A percentile compares a stretch with the other conserved stretches of the same genome.
Evolutionary conservation across 2,113 vertebrate genomes (phyloP).

Genomic region (Cebidichthys violaceus): DNA sequence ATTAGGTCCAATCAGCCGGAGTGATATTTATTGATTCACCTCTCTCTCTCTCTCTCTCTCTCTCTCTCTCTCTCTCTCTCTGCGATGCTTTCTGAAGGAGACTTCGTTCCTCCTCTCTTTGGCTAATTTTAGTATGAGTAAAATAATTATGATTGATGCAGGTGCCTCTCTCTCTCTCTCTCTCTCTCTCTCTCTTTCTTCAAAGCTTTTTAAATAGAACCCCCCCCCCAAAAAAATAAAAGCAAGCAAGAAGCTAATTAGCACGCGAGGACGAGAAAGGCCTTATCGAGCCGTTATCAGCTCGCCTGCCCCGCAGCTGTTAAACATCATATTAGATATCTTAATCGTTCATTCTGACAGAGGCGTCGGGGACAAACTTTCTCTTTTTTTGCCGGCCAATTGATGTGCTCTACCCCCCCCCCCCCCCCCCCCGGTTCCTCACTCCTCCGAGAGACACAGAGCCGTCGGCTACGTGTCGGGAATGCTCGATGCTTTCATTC

Average conservation of each 20-base stretch:
- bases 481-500: conserved; percentile 61
- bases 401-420: conserved; percentile 58
- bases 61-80: conserved; percentile 5
- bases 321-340: conserved; percentile 78
- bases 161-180: conserved; percentile 75
- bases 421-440: conserved; percentile 31
- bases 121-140: conserved; percentile 78
- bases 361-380: conserved; percentile 66
- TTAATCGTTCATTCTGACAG: conserved; percentile 73
- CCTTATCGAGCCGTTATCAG: conserved; percentile 73
- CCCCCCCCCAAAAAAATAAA: conserved; percentile 24
- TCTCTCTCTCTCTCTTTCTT: conserved; percentile 75
- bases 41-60: conserved; percentile 52
- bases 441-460: conserved; percentile 27
- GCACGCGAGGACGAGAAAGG: conserved; percentile 56
- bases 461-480: conserved; percentile 48
- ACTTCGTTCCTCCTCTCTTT: conserved; percentile 53
- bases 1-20: conserved; percentile 83
- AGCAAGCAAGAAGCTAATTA: conserved; percentile 77
- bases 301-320: conserved; percentile 62
- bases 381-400: conserved; percentile 64
- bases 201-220: conserved; percentile 72
- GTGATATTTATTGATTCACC: conserved; percentile 85
- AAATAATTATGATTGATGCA: conserved; percentile 85
- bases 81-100: conserved; percentile 70